These are phyloP conservation scores for Myioborus melanocephalus DNA, from an alignment of 2,797 vertebrate genomes.

Conservation along the genomic window DNA sequence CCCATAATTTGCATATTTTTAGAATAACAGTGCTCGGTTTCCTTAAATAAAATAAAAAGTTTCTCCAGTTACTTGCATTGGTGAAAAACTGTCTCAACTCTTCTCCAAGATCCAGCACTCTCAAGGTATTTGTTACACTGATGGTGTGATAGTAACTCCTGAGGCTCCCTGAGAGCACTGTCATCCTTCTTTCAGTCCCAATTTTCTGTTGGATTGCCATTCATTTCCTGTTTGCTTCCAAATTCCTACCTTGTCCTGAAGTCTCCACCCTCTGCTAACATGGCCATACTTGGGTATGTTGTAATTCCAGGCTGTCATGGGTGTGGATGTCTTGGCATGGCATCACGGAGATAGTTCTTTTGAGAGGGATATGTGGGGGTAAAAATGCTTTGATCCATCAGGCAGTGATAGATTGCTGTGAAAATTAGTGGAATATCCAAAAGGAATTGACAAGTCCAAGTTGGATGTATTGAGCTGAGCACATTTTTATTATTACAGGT, in stretches of 20 bases:
- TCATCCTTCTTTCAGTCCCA: neutral
- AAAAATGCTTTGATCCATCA: neutral
- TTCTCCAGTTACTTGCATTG: neutral
- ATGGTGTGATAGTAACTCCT: neutral
- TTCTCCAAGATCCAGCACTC: neutral
- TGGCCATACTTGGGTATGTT: slow-evolving; percentile 47
- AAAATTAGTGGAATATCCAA: neutral
- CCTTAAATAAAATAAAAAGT: neutral
- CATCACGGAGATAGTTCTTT: neutral
- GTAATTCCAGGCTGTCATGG: slow-evolving; percentile 45
- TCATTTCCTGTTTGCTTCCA: slow-evolving; percentile 68
- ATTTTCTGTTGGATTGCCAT: slow-evolving; percentile 47
- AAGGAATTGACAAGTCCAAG: neutral
- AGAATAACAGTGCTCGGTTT: neutral
- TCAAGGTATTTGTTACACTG: neutral
- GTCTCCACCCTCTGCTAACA: slow-evolving; percentile 52
- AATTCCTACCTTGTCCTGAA: slow-evolving; percentile 59
- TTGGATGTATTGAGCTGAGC: neutral
- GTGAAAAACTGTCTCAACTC: neutral
- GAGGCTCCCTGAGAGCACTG: rapidly evolving
- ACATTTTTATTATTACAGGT: neutral
- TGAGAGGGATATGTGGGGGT: neutral
- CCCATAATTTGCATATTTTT: neutral
- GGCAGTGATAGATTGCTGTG: neutral
- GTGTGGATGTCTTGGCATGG: slow-evolving; percentile 52